Base-by-base conservation (phyloP, 2,113 vertebrate species). In the Struthidea cinerea region DNA sequence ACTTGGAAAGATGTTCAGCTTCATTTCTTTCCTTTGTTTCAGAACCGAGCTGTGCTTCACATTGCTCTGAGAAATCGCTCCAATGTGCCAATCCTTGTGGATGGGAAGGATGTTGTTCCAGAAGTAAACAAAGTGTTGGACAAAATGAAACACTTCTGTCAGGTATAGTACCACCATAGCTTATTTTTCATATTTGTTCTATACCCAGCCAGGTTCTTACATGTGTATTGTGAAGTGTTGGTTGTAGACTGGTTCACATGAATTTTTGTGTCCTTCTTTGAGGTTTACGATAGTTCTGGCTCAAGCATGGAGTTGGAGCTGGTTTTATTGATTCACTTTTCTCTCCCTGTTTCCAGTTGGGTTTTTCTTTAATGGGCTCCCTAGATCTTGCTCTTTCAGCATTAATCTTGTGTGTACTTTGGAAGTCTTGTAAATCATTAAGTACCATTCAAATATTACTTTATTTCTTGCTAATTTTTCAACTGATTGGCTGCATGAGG, bases 121-220 rank as follows among this genome's bases (percentile, higher is more conserved):
- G 99, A 99, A 24, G 98, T 99, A 55, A 99, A 99, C 97, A 98
- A 97, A 73, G 99, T 99, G 68, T 96, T 99, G 94, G 98, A 99
- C 71, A 99, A 99, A 97, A 99, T 99, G 98, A 99, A 99, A 89
- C 97, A 96, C 37, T 99, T 99, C 97, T 99, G 99, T 87, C 98
- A 99, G 84, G 99, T 99, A 97, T 41, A 55, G 97, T 78, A 27
- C 18, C 12, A 57, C 46, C 13, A 5, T 3, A 64, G 6, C 17
- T 53, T 47, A 13, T 33, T 64, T 79, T 27, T 82, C 2, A 9
- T 26, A 11, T 7, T 75, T 87, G 6, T 60, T 61, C 21, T 65
- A 6, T 57, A 57, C 9, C 15, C 32, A 49, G 33, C 10, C 23
- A 32, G 9, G 16, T 70, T 81, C 24, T 64, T 83, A 7, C 1